A percentile compares a stretch with the other conserved stretches of the same genome.
Evolutionary conservation across 92 coral and sea anemone genomes (phyloP).

Genomic region (Palythoa caribaeorum): DNA sequence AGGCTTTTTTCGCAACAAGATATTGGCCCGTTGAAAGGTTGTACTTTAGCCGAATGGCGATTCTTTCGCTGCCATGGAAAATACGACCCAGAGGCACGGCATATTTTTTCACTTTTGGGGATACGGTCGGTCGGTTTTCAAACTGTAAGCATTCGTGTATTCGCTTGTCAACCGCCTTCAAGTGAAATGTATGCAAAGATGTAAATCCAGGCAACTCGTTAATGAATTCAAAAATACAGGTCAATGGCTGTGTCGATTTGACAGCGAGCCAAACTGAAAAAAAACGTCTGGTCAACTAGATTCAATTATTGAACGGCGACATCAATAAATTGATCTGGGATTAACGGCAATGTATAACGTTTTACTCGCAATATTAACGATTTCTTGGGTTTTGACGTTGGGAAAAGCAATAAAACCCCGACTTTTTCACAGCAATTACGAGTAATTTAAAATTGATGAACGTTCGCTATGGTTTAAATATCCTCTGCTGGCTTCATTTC

Average conservation of each 20-base stretch:
- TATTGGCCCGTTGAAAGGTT: not conserved
- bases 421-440: not conserved
- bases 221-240: conserved; percentile 42
- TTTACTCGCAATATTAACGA: not conserved
- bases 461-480: not conserved
- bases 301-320: conserved; percentile 16
- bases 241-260: conserved; percentile 13
- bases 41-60: not conserved
- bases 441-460: not conserved
- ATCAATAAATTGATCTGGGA: not conserved
- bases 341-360: not conserved
- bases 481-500: not conserved
- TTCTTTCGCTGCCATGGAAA: not conserved
- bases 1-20: not conserved
- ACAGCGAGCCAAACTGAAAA: conserved; percentile 10
- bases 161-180: conserved; percentile 7
- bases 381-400: not conserved
- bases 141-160: not conserved
- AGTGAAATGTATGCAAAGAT: conserved; percentile 28
- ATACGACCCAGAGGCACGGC: not conserved
- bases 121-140: conserved; percentile 15
- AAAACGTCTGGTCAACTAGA: conserved; percentile 12
- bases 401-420: not conserved
- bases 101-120: not conserved
- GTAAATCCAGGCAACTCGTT: conserved; percentile 33